A percentile compares a stretch with the other conserved stretches of the same genome.
Evolutionary conservation across 2,113 vertebrate genomes (phyloP).

Genomic region (Oncorhynchus masou): DNA sequence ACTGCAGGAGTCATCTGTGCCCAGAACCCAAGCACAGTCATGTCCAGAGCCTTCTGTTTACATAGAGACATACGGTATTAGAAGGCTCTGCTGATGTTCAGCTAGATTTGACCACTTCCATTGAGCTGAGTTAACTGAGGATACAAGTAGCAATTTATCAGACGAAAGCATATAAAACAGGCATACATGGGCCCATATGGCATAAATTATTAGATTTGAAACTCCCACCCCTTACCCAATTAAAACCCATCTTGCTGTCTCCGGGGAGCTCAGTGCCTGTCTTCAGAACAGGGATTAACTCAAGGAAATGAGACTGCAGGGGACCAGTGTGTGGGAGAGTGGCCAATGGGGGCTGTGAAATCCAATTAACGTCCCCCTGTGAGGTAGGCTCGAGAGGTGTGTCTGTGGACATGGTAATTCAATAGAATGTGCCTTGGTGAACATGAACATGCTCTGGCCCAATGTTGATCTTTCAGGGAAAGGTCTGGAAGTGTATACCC

Average conservation of each 20-base stretch:
- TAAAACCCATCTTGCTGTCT: neutral
- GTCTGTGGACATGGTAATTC: neutral
- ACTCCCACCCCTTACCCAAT: slow-evolving; percentile 3
- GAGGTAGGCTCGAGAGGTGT: neutral
- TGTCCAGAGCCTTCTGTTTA: no score
- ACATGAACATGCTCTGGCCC: neutral
- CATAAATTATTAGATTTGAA: slow-evolving; percentile 10
- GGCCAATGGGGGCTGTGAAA: neutral
- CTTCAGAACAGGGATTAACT: neutral
- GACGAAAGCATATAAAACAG: neutral
- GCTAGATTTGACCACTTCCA: neutral
- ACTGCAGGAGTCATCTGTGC: no score
- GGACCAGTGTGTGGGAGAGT: neutral
- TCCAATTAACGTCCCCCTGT: neutral
- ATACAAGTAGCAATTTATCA: neutral
- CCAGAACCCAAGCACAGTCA: no score
- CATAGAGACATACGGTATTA: neutral
- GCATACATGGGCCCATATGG: slow-evolving; percentile 7
- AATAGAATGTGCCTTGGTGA: neutral
- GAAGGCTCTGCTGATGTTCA: no score
- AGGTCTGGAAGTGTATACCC: neutral
- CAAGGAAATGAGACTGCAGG: slow-evolving; percentile 1
- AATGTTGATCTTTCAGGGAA: neutral
- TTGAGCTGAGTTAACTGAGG: neutral
- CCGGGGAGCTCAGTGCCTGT: neutral